Base-by-base conservation (phyloP, 2,888 invertebrate species). In the Dendrolimus houi region DNA sequence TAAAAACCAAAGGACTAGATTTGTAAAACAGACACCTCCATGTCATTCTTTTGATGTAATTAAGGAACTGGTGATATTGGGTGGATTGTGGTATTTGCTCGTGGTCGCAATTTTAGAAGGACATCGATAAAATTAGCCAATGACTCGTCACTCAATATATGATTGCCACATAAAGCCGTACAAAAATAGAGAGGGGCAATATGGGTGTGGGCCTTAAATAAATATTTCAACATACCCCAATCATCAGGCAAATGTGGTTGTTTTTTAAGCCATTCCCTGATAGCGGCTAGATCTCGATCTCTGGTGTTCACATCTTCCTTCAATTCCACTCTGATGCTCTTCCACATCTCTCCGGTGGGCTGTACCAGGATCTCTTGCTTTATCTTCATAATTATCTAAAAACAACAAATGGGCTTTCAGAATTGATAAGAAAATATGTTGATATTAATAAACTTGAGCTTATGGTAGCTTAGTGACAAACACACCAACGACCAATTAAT, bases 261-360 rank as follows among this genome's bases (percentile, higher is more conserved):
- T 67, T 93, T 92, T 63, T 81, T 79, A 56, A 94, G 77, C 94
- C 94, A 94, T 9, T 94, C 93, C 68, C 92, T 93, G 63, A 94
- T 93, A 41, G 89, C 82, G 7, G 85, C 85, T 41, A 94, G 69
- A 63, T 94, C 93, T 3, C 84, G 83, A 53, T 92, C 92, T 1
- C 92, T 82, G 0, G 92, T 93, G 41, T 78, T 78, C 0, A 89
- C 81, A 63, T 94, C 91, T 73, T 95, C 95, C 55, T 95, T 95
- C 60, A 95, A 83, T 72, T 95, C 94, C 62, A 92, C 88, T 57
- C 94, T 91, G 69, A 95, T 95, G 78, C 85, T 86, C 73, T 93
- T 91, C 71, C 93, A 94, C 83, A 94, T 91, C 71, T 94, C 95
- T 17, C 93, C 93, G 2, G 92, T 78, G 12, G 95, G 95, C 70